phyloP scores from a whole-genome alignment of 2,888 invertebrate genomes.

The Electrophaes corylata region DNA sequence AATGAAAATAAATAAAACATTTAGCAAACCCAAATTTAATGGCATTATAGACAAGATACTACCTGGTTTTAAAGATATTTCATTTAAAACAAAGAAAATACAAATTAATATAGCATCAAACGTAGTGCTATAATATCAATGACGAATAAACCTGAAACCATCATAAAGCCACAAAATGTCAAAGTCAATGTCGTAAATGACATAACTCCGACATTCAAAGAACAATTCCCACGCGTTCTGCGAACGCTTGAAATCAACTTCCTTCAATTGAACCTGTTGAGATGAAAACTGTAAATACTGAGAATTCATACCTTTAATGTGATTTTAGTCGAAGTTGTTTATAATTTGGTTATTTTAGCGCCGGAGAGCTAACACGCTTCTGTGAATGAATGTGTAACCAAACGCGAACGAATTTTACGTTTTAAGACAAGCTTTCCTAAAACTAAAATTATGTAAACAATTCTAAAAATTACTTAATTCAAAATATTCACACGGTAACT shows the following conservation, averaged over 20 bases:
- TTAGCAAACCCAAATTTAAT: too few species aligned
- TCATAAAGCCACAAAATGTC: conserved; percentile 17
- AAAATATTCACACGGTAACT: too few species aligned
- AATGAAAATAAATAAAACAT: background rate
- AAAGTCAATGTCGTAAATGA: conserved; percentile 24
- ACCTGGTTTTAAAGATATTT: too few species aligned
- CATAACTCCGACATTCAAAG: conserved; percentile 14
- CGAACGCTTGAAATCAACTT: conserved; percentile 32
- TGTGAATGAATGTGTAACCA: conserved; percentile 19
- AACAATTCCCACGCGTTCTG: conserved; percentile 34
- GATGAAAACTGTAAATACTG: conserved; percentile 39
- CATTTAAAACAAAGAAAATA: too few species aligned
- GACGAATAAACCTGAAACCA: background rate
- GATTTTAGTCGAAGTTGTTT: conserved; percentile 25
- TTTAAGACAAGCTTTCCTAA: background rate
- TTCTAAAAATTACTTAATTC: too few species aligned
- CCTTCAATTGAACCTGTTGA: conserved; percentile 33
- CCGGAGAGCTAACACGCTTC: conserved; percentile 24
- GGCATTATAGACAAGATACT: too few species aligned
- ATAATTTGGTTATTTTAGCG: conserved; percentile 26
- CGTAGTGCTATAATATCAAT: background rate
- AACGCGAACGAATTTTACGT: conserved; percentile 7
- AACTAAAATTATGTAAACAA: background rate
- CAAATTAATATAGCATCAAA: background rate
- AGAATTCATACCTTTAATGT: conserved; percentile 31